Conservation (phyloP, 2,888 invertebrate genomes). For the Periphyllus acericola region DNA sequence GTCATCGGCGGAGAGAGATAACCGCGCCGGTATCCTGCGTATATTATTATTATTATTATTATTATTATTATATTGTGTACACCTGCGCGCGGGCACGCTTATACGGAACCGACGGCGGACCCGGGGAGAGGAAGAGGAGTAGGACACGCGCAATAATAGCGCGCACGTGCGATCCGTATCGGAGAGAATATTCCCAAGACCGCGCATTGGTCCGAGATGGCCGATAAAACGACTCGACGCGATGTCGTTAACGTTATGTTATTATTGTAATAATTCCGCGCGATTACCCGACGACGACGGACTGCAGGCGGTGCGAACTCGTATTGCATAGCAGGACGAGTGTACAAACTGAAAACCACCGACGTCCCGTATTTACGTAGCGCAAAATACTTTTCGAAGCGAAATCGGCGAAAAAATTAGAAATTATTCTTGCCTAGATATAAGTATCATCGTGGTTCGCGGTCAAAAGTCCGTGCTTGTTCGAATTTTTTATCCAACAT, state of each 20-base stretch:
- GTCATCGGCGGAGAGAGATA: background rate
- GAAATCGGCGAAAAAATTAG: too few relatives aligned
- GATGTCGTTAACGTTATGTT: background rate
- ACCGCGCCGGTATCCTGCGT: background rate
- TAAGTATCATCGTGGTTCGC: too few relatives aligned
- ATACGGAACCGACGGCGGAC: background rate
- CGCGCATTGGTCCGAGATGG: conserved; percentile 35
- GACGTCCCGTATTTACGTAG: too few relatives aligned
- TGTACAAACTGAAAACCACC: too few relatives aligned
- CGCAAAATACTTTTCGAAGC: too few relatives aligned
- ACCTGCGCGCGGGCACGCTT: background rate
- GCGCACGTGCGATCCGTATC: conserved; percentile 16
- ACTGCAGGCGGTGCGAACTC: too few relatives aligned
- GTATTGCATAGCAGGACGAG: too few relatives aligned
- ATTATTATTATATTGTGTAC: background rate
- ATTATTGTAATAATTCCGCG: too few relatives aligned
- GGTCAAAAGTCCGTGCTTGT: too few relatives aligned
- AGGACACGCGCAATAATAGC: conserved; percentile 11
- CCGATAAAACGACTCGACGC: background rate
- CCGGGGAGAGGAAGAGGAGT: background rate
- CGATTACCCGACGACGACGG: conserved; percentile 2
- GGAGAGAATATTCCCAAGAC: conserved; percentile 35
- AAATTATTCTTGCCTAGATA: too few relatives aligned
- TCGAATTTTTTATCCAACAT: too few relatives aligned
- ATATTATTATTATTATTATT: too few relatives aligned